These are phyloP conservation scores for Orchesellides sinensis DNA, from an alignment of 2,888 invertebrate species.

Conservation along the genomic window DNA sequence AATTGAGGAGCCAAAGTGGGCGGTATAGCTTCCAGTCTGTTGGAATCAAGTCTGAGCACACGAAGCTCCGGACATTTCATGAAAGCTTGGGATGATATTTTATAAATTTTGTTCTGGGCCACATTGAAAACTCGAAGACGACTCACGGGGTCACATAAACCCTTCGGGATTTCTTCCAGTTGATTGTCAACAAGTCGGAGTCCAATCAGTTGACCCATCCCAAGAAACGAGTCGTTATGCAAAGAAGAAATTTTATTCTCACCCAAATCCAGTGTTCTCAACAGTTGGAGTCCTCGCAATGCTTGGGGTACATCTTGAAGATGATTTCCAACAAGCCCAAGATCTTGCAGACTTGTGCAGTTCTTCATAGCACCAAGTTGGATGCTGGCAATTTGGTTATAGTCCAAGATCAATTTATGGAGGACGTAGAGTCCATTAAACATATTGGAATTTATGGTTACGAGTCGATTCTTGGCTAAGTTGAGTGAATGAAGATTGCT, in stretches of 20 bases:
- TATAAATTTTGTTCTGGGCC: constrained; percentile 87
- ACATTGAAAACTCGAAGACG: constrained; percentile 88
- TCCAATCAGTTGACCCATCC: constrained; percentile 85
- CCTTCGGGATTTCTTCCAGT: constrained; percentile 86
- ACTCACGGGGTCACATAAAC: constrained; percentile 84
- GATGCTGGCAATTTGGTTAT: constrained; percentile 84
- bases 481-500: constrained; percentile 87
- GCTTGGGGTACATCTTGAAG: constrained; percentile 85
- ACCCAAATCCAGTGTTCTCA: constrained; percentile 88
- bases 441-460: constrained; percentile 83
- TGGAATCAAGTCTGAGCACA: constrained; percentile 87
- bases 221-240: constrained; percentile 84
- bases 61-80: constrained; percentile 85
- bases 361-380: constrained; percentile 86
- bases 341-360: constrained; percentile 86
- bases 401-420: constrained; percentile 85
- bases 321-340: constrained; percentile 86
- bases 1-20: constrained; percentile 70
- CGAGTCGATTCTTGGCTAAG: constrained; percentile 84
- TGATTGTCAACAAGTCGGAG: constrained; percentile 89
- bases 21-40: constrained; percentile 83
- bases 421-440: constrained; percentile 86
- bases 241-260: constrained; percentile 88
- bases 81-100: constrained; percentile 88
- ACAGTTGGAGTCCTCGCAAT: constrained; percentile 83